Conservation (phyloP, 2,888 invertebrate genomes). For the Diarsia dahlii region DNA sequence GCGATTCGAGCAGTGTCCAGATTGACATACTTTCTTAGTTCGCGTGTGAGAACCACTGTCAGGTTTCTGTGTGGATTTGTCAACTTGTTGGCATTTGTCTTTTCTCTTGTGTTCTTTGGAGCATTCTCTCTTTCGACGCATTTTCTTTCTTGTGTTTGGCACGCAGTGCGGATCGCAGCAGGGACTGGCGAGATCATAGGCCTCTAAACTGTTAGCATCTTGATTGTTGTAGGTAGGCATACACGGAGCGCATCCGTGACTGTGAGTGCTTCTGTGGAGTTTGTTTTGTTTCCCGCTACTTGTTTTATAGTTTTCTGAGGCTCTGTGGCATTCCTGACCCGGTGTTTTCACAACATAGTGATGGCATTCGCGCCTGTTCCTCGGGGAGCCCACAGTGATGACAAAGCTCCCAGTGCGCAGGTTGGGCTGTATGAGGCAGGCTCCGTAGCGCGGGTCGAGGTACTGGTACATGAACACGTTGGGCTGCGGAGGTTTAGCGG, state of each 20-base stretch:
- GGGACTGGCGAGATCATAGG: conserved; percentile 96
- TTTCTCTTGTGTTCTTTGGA: conserved; percentile 92
- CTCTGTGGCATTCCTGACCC: conserved; percentile 80
- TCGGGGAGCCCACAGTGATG: conserved; percentile 93
- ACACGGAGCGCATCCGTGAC: conserved; percentile 94
- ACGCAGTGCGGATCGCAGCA: conserved; percentile 97
- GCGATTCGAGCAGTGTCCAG: conserved; percentile 84
- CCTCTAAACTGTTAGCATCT: conserved; percentile 95
- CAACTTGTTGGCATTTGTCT: conserved; percentile 90
- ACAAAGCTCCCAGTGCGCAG: conserved; percentile 93
- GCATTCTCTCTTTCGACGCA: conserved; percentile 90
- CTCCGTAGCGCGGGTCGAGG: conserved; percentile 93
- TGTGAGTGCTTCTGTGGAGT: conserved; percentile 82
- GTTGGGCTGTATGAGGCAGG: conserved; percentile 93
- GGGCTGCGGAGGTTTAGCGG: conserved; percentile 84
- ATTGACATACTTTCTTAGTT: conserved; percentile 84
- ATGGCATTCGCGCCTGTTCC: conserved; percentile 92
- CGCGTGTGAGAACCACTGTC: conserved; percentile 87
- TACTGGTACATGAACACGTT: conserved; percentile 92
- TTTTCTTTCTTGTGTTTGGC: conserved; percentile 91
- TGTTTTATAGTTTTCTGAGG: conserved; percentile 79
- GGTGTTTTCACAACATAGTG: conserved; percentile 92
- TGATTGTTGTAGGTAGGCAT: conserved; percentile 92
- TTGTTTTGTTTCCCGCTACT: conserved; percentile 81
- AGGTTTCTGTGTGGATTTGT: conserved; percentile 86